phyloP scores from a whole-genome alignment of 1,140 invertebrate species.

The Macrotrachela quadricornifera region DNA sequence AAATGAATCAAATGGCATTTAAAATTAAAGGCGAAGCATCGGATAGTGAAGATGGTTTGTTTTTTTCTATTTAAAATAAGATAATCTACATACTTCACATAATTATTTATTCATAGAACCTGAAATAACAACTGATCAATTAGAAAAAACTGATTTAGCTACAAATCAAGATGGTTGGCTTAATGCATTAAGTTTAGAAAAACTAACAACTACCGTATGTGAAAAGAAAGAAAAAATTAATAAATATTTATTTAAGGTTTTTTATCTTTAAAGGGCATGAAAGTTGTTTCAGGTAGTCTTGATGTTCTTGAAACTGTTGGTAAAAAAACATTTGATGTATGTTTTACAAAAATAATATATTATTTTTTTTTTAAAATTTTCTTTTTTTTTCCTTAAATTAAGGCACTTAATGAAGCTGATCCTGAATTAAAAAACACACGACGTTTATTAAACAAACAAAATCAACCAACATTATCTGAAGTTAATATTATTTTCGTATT shows the following conservation, averaged over 20 bases:
- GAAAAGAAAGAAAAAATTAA: too few relatives aligned
- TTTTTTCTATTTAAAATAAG: too few relatives aligned
- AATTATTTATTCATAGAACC: too few relatives aligned
- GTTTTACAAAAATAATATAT: too few relatives aligned
- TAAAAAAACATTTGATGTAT: conserved; percentile 71
- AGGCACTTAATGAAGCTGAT: conserved; percentile 54
- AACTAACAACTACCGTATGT: too few relatives aligned
- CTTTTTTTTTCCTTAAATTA: too few relatives aligned
- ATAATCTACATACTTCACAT: too few relatives aligned
- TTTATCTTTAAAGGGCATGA: conserved; percentile 46
- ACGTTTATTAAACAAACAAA: neutral
- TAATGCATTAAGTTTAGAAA: too few relatives aligned
- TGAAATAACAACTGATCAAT: too few relatives aligned
- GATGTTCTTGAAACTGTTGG: conserved; percentile 71
- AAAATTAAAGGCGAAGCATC: conserved; percentile 12
- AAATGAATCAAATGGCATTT: conserved; percentile 9
- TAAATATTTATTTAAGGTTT: conserved; percentile 7
- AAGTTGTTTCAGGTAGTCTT: conserved; percentile 57
- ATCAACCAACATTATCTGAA: neutral
- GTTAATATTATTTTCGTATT: neutral
- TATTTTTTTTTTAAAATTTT: too few relatives aligned
- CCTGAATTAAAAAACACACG: conserved; percentile 42
- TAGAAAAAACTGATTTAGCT: too few relatives aligned
- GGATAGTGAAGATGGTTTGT: conserved; percentile 6
- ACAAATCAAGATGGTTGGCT: too few relatives aligned